Percentiles rank a stretch among this genome's conserved stretches.
These are phyloP conservation scores for Polypedilum vanderplanki DNA, from an alignment of 1,140 invertebrate species.

Conservation along the genomic window DNA sequence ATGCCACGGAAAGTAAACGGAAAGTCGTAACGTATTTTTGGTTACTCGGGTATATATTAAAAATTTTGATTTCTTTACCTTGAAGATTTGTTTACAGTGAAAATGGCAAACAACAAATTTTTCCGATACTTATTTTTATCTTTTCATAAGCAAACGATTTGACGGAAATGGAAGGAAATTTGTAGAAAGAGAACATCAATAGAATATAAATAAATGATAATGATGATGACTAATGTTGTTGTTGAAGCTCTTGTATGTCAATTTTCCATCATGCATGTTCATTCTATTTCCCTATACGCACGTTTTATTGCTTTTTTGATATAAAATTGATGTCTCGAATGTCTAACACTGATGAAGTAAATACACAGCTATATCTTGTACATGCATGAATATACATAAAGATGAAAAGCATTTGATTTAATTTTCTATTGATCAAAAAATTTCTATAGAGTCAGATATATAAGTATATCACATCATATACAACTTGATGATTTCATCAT, in stretches of 20 bases:
- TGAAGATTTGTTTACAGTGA: not conserved
- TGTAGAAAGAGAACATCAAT: not conserved
- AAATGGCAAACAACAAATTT: not conserved
- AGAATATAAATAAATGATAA: not conserved
- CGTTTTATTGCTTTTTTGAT: slow-evolving; percentile 3
- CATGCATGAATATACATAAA: not conserved
- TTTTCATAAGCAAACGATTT: too few species aligned
- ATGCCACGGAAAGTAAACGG: too few species aligned
- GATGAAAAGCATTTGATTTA: slow-evolving; percentile 19
- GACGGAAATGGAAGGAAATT: not conserved
- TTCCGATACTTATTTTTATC: too few species aligned
- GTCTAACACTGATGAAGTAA: not conserved
- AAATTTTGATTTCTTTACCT: too few species aligned
- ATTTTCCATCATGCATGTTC: not conserved
- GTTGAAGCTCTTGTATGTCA: not conserved
- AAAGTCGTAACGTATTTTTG: too few species aligned
- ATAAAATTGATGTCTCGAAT: slow-evolving; percentile 5
- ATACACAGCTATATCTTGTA: not conserved
- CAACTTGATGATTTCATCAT: not conserved
- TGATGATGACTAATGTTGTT: slow-evolving; percentile 27
- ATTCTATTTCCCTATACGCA: not conserved
- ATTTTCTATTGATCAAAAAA: slow-evolving; percentile 13
- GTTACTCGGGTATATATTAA: too few species aligned
- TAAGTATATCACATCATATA: not conserved
- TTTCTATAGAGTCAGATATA: not conserved